phyloP scores from a whole-genome alignment of 2,888 invertebrate genomes.

The Ptychoptera albimana region DNA sequence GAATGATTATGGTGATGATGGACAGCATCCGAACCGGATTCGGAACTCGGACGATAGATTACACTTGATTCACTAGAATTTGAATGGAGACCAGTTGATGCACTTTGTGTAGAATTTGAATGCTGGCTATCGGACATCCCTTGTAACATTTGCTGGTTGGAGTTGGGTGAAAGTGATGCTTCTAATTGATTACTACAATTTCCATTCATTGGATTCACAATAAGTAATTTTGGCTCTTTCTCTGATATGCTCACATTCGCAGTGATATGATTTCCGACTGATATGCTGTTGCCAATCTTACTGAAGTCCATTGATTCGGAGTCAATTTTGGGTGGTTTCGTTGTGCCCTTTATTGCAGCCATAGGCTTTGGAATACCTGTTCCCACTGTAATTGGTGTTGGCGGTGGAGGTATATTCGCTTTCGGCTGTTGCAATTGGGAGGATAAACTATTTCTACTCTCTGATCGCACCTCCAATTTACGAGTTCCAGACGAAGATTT shows the following conservation, averaged over 20 bases:
- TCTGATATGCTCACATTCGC: slow-evolving; percentile 6
- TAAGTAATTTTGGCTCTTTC: slow-evolving; percentile 14
- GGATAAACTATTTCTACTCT: slow-evolving; percentile 8
- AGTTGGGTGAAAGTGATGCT: no score
- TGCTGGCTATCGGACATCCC: slow-evolving; percentile 53
- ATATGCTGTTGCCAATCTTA: slow-evolving; percentile 9
- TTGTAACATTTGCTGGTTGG: slow-evolving; percentile 20
- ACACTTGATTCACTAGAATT: slow-evolving; percentile 59
- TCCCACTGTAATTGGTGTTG: slow-evolving; percentile 25
- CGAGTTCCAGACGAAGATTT: slow-evolving; percentile 4
- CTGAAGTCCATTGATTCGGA: slow-evolving; percentile 10
- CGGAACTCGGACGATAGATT: slow-evolving; percentile 56
- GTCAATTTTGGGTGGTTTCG: slow-evolving; percentile 39
- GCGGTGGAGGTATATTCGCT: slow-evolving; percentile 9
- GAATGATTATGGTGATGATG: not conserved
- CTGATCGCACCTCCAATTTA: slow-evolving; percentile 14
- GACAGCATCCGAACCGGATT: slow-evolving; percentile 39
- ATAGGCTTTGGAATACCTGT: slow-evolving; percentile 81
- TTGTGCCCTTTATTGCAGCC: slow-evolving; percentile 80
- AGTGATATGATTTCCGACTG: not conserved
- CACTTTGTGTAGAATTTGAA: slow-evolving; percentile 38
- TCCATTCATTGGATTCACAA: slow-evolving; percentile 16
- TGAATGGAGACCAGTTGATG: slow-evolving; percentile 44
- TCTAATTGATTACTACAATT: no score
- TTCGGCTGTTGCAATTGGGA: slow-evolving; percentile 14